These are phyloP conservation scores for Nephrotoma guestfalica DNA, from an alignment of 2,888 invertebrate genomes.

Conservation along the genomic window DNA sequence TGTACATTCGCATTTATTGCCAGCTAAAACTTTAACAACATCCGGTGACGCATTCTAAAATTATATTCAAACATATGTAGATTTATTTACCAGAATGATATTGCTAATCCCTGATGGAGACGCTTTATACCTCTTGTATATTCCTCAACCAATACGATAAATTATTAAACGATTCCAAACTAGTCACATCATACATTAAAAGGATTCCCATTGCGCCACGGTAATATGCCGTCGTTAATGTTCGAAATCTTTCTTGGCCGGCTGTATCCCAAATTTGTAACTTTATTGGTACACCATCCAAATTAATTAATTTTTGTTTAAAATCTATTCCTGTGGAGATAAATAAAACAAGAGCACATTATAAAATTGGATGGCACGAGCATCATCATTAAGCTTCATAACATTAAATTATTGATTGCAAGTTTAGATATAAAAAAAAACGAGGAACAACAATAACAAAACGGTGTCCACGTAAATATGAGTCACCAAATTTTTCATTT, in stretches of 20 bases:
- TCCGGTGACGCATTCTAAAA: conserved; percentile 71
- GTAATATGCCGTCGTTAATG: conserved; percentile 77
- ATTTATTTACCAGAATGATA: background rate
- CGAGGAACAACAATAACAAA: background rate
- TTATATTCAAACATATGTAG: background rate
- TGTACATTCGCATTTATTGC: conserved; percentile 70
- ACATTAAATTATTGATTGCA: background rate
- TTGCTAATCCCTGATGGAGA: conserved; percentile 7
- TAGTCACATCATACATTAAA: conserved; percentile 82
- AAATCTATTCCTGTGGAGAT: conserved; percentile 64
- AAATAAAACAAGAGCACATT: background rate
- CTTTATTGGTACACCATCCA: conserved; percentile 74
- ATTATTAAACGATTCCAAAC: conserved; percentile 79
- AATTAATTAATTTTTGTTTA: conserved; percentile 76
- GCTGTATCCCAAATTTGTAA: conserved; percentile 67
- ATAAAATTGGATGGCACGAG: background rate
- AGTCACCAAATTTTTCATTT: background rate
- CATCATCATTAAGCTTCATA: background rate
- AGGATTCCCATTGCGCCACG: conserved; percentile 84
- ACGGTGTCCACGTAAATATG: background rate
- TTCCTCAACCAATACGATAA: conserved; percentile 81
- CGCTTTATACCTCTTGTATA: conserved; percentile 62
- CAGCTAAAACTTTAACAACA: conserved; percentile 71
- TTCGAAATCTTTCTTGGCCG: conserved; percentile 44
- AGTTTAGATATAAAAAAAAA: background rate